Percentiles rank a stretch among this genome's conserved stretches.
These are phyloP conservation scores for Melanotaenia trifasciata DNA, from an alignment of 2,797 vertebrate genomes.

Conservation along the genomic window DNA sequence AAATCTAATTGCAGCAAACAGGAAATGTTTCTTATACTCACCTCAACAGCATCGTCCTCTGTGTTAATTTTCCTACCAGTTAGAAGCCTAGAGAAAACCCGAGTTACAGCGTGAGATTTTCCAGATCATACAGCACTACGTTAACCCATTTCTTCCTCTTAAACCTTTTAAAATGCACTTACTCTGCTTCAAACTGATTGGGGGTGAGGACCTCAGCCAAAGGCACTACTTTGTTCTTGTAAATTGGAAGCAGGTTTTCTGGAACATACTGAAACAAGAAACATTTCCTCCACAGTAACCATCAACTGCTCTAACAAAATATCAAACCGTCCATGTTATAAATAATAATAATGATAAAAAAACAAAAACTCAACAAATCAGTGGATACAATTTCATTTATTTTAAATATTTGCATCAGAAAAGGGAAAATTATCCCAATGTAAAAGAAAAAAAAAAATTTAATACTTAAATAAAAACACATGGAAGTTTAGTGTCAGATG, in stretches of 20 bases:
- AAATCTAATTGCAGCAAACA: slow-evolving; percentile 5
- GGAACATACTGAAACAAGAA: slow-evolving; percentile 90
- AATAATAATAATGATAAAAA: not conserved
- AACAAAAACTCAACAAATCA: not conserved
- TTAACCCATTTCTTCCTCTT: not conserved
- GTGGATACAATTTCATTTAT: not conserved
- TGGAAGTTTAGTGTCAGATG: not conserved
- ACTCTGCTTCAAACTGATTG: slow-evolving; percentile 99
- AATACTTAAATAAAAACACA: not conserved
- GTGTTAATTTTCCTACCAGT: slow-evolving; percentile 90
- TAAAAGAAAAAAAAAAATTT: not conserved
- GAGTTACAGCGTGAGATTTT: not conserved
- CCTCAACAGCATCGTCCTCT: slow-evolving; percentile 90
- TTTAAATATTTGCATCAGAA: too few relatives aligned
- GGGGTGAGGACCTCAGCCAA: slow-evolving; percentile 95
- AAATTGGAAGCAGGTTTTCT: slow-evolving; percentile 91
- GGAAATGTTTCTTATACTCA: slow-evolving; percentile 56
- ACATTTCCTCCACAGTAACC: not conserved
- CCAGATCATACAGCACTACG: not conserved
- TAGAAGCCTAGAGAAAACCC: slow-evolving; percentile 83
- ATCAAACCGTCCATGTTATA: not conserved
- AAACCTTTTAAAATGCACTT: slow-evolving; percentile 71
- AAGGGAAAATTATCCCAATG: too few relatives aligned
- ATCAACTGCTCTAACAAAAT: not conserved
- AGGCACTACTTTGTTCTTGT: slow-evolving; percentile 92